Evolutionary conservation across 1,140 invertebrate species (phyloP).

Genomic region (Diachasma alloeum): DNA sequence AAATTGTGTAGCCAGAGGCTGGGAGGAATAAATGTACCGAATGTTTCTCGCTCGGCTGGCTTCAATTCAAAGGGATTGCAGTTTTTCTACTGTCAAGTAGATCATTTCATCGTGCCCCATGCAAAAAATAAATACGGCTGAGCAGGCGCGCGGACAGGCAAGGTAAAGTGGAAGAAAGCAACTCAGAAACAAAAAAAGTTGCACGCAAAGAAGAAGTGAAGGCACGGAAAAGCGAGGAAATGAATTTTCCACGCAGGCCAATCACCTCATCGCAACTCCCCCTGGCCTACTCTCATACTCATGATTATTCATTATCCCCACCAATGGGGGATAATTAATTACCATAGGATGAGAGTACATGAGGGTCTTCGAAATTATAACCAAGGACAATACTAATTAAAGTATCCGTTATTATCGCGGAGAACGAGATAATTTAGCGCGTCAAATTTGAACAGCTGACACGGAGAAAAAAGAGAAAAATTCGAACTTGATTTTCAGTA

Average conservation of each 20-base stretch:
- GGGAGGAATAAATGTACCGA: slow-evolving; percentile 15
- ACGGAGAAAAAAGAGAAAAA: neutral
- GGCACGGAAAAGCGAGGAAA: neutral
- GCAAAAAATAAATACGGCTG: neutral
- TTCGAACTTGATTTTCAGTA: no score
- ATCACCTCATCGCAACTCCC: neutral
- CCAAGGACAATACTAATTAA: neutral
- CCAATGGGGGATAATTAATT: neutral
- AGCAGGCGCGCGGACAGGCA: neutral
- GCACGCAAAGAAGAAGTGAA: neutral
- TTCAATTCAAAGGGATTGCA: slow-evolving; percentile 14
- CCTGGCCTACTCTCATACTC: neutral
- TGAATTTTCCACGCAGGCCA: neutral
- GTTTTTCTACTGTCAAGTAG: neutral
- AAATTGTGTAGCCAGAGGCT: neutral
- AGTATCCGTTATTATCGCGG: neutral
- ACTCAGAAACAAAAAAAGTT: neutral
- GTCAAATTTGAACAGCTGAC: slow-evolving; percentile 16
- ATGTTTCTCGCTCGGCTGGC: neutral
- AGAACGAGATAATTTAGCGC: neutral
- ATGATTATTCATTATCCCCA: neutral
- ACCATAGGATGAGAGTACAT: neutral
- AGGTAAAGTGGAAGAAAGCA: neutral
- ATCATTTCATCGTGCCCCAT: neutral
- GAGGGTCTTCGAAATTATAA: neutral